These are phyloP conservation scores for Drosophila buzzatii DNA, from an alignment of 2,888 invertebrate genomes.

Conservation along the genomic window DNA sequence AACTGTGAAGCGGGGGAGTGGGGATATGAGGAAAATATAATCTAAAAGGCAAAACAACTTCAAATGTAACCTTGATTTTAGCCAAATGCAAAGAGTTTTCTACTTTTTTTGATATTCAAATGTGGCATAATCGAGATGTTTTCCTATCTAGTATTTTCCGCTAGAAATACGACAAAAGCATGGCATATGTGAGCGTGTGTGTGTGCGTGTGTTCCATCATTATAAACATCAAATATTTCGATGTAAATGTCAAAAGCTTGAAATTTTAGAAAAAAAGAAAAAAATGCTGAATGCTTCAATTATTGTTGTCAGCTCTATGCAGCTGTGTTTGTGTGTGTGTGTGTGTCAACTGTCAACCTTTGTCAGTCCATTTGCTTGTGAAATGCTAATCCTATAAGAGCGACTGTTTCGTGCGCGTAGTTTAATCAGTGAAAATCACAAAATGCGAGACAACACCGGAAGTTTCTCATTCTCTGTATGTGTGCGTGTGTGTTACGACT, in stretches of 20 bases:
- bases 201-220: conserved; percentile 18
- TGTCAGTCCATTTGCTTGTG: conserved; percentile 74
- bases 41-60: conserved; percentile 54
- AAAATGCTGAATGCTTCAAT: conserved; percentile 39
- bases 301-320: conserved; percentile 21
- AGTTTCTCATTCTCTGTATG: conserved; percentile 34
- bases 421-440: conserved; percentile 66
- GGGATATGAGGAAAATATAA: conserved; percentile 49
- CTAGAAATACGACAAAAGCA: conserved; percentile 11
- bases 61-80: conserved; percentile 50
- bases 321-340: conserved; percentile 24
- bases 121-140: conserved; percentile 19
- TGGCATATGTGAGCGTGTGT: background rate
- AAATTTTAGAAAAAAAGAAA: conserved; percentile 22
- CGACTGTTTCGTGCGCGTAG: conserved; percentile 42
- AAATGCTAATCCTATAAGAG: conserved; percentile 76
- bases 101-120: conserved; percentile 17
- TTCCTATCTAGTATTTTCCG: conserved; percentile 13
- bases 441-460: conserved; percentile 56
- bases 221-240: conserved; percentile 35
- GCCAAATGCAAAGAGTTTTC: conserved; percentile 24
- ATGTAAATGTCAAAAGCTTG: conserved; percentile 54
- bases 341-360: conserved; percentile 76
- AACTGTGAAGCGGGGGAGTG: conserved; percentile 1
- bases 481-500: conserved; percentile 44